Evolutionary conservation across 2,888 invertebrate genomes (phyloP), one percentile per base, ranked within the genome.

Genomic region (Trichopoda pennipes): DNA sequence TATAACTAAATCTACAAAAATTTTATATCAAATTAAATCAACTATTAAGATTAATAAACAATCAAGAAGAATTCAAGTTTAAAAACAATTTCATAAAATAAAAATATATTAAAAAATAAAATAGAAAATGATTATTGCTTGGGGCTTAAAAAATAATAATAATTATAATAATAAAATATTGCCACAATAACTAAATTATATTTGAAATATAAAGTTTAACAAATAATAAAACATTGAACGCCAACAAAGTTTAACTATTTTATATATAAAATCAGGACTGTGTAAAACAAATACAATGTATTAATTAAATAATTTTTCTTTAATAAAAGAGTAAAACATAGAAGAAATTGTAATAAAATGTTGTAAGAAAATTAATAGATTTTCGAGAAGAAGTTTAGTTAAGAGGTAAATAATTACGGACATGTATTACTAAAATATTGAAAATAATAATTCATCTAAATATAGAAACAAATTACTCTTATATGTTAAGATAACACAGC

Each of bases 191-290:
- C 17, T 49, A 44, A 76, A 38, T 38, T 35, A 10, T 58, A 58
- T 21, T 42, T 47, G 7, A 66, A 63, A 63, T 42, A 17, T 38
- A 51, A 55, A 55, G n/a, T 19, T 2, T n/a, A 55, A 38, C 14
- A 63, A 42, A 49, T 28, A 23, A 49, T 55, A 72, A 82, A 82
- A 82, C 79, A 82, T 79, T 72, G 79, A 82, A 82, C 82, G 82
- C 82, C 82, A 82, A 82, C 82, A 82, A 82, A 82, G 82, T 82
- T 76, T 58, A 82, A 79, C 70, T 79, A 44, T 44, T 12, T 14
- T 44, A 44, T 14, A 44, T 14, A 44, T 44, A 44, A 12, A 12
- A 38, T 38, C 38, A 38, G 12, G 38, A 38, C 38, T 38, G 38
- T 12, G 38, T 12, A 38, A 38, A 38, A 38, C 38, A 38, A 38